phyloP scores from a whole-genome alignment of 2,888 invertebrate genomes.

The Ophion ventricosus region DNA sequence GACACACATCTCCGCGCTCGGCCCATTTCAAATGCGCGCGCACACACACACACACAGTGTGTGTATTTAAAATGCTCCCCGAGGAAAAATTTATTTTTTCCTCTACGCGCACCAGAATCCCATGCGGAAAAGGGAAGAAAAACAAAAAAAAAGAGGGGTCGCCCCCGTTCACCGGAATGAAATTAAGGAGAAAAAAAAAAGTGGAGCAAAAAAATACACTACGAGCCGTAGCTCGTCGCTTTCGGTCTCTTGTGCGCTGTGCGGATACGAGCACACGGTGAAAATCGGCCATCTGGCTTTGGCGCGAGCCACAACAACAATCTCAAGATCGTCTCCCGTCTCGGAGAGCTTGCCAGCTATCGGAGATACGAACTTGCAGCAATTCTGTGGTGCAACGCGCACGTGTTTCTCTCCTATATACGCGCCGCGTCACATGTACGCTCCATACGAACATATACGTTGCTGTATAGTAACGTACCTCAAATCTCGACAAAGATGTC shows the following conservation, averaged over 20 bases:
- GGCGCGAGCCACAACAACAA: conserved; percentile 69
- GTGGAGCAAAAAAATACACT: background rate
- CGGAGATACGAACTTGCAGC: conserved; percentile 29
- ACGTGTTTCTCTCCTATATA: conserved; percentile 49
- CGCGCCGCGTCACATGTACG: background rate
- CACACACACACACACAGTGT: background rate
- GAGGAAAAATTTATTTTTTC: conserved; percentile 44
- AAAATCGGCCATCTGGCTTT: conserved; percentile 67
- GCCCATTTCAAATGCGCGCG: background rate
- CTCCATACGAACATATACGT: conserved; percentile 14
- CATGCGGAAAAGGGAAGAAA: conserved; percentile 1
- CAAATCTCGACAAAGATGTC: conserved; percentile 36
- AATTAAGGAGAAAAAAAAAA: conserved; percentile 11
- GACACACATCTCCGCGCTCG: conserved; percentile 4
- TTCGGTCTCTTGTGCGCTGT: background rate
- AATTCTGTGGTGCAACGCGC: conserved; percentile 55
- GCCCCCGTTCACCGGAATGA: conserved; percentile 18
- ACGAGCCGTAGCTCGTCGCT: background rate
- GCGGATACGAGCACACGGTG: conserved; percentile 18
- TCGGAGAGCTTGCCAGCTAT: conserved; percentile 22
- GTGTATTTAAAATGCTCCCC: conserved; percentile 1
- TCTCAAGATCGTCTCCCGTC: conserved; percentile 54
- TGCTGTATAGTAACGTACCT: conserved; percentile 20
- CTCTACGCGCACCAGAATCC: conserved; percentile 20
- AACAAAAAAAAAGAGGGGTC: background rate